A percentile compares a stretch with the other conserved stretches of the same genome.
These are phyloP conservation scores for Peromyscus aztecus DNA, from an alignment of 2,797 vertebrate genomes.

Conservation along the genomic window DNA sequence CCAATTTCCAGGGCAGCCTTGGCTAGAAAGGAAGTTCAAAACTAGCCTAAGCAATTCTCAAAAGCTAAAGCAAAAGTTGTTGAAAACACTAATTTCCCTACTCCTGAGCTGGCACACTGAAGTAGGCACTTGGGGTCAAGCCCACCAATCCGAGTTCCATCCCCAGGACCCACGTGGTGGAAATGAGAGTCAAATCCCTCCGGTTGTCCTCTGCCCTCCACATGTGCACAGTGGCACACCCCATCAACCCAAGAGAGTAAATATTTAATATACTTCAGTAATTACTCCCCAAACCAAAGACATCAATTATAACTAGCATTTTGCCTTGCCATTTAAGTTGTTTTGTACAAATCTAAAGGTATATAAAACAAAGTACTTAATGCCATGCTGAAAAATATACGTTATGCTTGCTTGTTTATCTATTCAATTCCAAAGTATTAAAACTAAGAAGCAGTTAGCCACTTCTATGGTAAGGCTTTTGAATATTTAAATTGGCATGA, in stretches of 20 bases:
- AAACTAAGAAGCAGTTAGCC: not conserved
- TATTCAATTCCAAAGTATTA: slow-evolving; percentile 31
- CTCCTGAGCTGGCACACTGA: not conserved
- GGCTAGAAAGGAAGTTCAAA: not conserved
- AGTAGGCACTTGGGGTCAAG: not conserved
- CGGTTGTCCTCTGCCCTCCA: not conserved
- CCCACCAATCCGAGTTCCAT: not conserved
- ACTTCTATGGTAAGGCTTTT: not conserved
- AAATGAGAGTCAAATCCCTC: not conserved
- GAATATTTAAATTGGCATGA: not conserved
- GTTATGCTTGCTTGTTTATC: not conserved
- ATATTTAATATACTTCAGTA: not conserved
- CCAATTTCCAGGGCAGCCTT: not conserved
- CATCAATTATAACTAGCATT: slow-evolving; percentile 29
- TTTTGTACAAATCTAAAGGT: not conserved
- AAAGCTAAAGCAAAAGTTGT: not conserved
- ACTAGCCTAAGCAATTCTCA: not conserved
- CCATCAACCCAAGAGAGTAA: not conserved
- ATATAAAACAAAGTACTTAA: not conserved
- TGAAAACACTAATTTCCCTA: not conserved
- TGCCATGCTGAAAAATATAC: not conserved
- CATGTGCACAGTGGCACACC: not conserved
- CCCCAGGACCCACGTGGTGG: not conserved
- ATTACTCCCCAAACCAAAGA: not conserved
- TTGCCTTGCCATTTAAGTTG: not conserved